Percentiles rank a stretch among this genome's conserved stretches.
Conservation (phyloP, 2,797 vertebrate genomes). For the Girardinus metallicus region DNA sequence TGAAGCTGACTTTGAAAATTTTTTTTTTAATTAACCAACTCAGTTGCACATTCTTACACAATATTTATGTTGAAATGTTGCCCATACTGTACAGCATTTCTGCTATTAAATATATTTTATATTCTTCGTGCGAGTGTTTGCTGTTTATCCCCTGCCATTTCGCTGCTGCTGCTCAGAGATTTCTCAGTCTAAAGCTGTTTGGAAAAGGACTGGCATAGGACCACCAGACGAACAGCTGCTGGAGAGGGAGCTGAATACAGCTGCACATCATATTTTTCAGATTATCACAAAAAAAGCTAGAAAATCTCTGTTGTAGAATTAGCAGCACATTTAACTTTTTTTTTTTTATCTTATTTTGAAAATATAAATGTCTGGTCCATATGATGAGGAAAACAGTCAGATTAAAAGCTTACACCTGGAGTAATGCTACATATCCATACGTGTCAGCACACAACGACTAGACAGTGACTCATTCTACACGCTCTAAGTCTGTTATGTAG, state of each 20-base stretch:
- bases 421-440: constrained; percentile 23
- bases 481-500: background rate
- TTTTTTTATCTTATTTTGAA: background rate
- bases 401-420: constrained; percentile 51
- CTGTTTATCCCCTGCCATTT: too few species aligned
- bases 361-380: constrained; percentile 4
- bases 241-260: background rate
- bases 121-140: too few species aligned
- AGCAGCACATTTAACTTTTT: background rate
- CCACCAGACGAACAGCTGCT: background rate
- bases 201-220: background rate
- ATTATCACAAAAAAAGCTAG: background rate
- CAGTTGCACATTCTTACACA: too few species aligned
- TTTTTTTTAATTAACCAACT: too few species aligned
- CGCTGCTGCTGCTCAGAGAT: too few species aligned
- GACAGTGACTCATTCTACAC: constrained; percentile 52
- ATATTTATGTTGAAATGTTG: too few species aligned
- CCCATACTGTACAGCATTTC: too few species aligned
- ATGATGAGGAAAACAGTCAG: constrained; percentile 35
- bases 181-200: too few species aligned
- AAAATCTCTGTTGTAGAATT: background rate
- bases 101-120: too few species aligned
- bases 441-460: constrained; percentile 46
- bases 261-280: background rate
- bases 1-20: too few species aligned